Evolutionary conservation across 2,888 invertebrate genomes (phyloP), one percentile per base, ranked within the genome.

Genomic region (Phania funesta): DNA sequence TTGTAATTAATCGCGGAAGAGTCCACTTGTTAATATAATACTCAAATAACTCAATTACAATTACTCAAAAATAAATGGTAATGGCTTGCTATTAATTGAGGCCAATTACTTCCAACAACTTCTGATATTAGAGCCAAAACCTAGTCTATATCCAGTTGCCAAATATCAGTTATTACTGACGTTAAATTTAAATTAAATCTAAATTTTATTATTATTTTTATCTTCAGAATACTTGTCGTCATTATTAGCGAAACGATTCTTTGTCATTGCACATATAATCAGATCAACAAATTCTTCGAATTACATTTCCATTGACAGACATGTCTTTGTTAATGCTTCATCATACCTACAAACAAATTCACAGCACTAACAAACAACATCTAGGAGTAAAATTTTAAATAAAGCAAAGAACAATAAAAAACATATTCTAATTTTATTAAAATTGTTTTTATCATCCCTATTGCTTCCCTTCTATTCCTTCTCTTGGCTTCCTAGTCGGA

Each of bases 201-300:
- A n/a, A n/a, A n/a, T 54, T 70, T 46, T 41, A 41, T 35, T 29
- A 3, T 20, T 44, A 44, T 22, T 29, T 13, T 68, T 52, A 54
- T 68, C 22, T 60, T 60, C 26, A 24, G 26, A 54, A 54, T 64
- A 52, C 56, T 62, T 54, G n/a, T 70, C 26, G 35, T 67, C 48
- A 44, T 68, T 81, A 68, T 75, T 73, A 75, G 71, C 54, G n/a
- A 62, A 73, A 62, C 77, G 77, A 52, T 81, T 77, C 67, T 77
- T 56, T 67, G 67, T 81, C 73, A 76, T 48, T 73, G 73, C 77
- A 64, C 77, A 73, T 77, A 77, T 77, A 81, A 81, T 81, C 81
- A 77, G 73, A 50, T 73, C 73, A 77, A 81, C 67, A 73, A 76
- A 71, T 81, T 81, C 67, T 77, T 81, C 77, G 38, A 81, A 81